Evolutionary conservation across 2,113 vertebrate species (phyloP), one percentile per base, ranked within the genome.

Genomic region (Meriones unguiculatus): DNA sequence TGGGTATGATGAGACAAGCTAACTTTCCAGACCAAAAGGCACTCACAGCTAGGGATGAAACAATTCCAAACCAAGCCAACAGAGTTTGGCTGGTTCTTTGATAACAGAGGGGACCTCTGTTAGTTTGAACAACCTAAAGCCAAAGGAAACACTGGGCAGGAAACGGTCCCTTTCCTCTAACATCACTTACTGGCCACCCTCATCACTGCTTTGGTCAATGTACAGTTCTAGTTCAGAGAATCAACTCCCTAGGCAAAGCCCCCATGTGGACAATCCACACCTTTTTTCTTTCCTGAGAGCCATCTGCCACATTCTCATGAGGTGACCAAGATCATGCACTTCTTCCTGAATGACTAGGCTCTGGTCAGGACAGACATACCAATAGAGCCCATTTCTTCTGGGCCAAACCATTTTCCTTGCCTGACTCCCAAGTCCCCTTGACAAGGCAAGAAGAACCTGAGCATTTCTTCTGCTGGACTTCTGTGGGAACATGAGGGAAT

Each of bases 1-100:
- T 98, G 98, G 98, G 93, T 98, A 97, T 98, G 94, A 98, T 87
- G 98, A 98, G 96, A 98, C 98, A 98, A 98, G 97, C 98, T 98
- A 97, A 98, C 98, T 97, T 98, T 98, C 98, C 98, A 98, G 98
- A 99, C 98, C 98, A 98, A 98, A 98, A 99, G 98, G 98, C 98
- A 99, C 98, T 98, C 98, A 98, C 98, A 98, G 97, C 97, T 98
- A 98, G 98, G 98, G 98, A 98, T 98, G 98, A 98, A 95, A 97
- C 97, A 7, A 96, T 97, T 98, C 98, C 89, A 93, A 97, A 97
- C 91, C 97, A 95, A 97, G 95, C 96, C 97, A 97, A 95, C 91
- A 70, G 95, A 76, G 30, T 52, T 85, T 18, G 95, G 96, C 97
- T 97, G 95, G 95, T 87, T 93, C 96, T 93, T 80, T 88, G 73